Conservation (phyloP, 2,888 invertebrate genomes). For the Sinopyrophorus schimmeli region DNA sequence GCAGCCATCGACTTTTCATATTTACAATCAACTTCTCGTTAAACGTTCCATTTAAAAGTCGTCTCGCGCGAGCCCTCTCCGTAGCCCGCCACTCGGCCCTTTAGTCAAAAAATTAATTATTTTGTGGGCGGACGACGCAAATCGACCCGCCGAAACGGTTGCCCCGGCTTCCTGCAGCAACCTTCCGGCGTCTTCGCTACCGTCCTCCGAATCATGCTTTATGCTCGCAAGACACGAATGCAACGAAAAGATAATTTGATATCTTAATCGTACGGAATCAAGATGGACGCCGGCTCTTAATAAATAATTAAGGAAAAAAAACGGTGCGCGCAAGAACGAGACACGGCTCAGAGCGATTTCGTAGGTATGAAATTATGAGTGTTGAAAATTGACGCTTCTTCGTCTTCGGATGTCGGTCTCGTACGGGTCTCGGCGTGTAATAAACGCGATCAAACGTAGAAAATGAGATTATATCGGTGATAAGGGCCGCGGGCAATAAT, state of each 20-base stretch:
- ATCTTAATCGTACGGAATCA: no score
- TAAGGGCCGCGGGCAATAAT: conserved; percentile 39
- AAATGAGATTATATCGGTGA: conserved; percentile 44
- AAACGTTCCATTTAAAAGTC: no score
- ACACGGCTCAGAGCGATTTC: conserved; percentile 1
- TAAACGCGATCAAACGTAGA: conserved; percentile 42
- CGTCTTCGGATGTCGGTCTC: conserved; percentile 21
- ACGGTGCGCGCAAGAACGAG: no score
- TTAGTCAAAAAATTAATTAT: conserved; percentile 30
- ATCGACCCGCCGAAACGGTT: conserved; percentile 29
- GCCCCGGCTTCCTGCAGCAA: conserved; percentile 21
- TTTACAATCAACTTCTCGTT: no score
- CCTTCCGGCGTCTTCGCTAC: conserved; percentile 22
- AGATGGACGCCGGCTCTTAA: no score
- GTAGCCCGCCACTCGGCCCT: no score
- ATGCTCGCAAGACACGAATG: conserved; percentile 22
- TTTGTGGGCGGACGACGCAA: conserved; percentile 31
- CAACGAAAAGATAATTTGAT: conserved; percentile 10
- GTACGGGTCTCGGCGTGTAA: conserved; percentile 37
- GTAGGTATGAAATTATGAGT: conserved; percentile 7
- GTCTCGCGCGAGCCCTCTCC: no score
- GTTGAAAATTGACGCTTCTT: conserved; percentile 24
- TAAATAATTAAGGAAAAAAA: no score
- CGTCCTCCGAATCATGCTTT: conserved; percentile 21
- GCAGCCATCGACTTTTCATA: no score